Base-by-base conservation (phyloP, 1,140 invertebrate genomes). In the Ephestia elutella region DNA sequence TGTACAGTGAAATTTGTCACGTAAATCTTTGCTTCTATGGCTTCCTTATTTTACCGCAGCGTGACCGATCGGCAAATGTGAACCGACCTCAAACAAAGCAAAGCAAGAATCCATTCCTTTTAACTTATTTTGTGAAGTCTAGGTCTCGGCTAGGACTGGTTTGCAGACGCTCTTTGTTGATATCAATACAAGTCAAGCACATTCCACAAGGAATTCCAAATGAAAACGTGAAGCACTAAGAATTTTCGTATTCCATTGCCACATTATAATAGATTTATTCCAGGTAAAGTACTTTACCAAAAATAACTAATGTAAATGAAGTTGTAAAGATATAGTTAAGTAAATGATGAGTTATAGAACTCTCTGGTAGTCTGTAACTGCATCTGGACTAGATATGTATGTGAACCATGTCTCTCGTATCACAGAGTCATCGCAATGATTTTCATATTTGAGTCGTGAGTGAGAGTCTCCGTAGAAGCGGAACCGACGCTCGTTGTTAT, bases 61-160 rank as follows among this genome's bases (percentile, higher is more conserved):
- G 61, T 71, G 75, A 76, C 75, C 78, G 71, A 68, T 68, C 76
- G 59, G 38, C 44, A 48, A 68, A 55, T 61, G 55, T 57, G 58
- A 57, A 32, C 54, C 72, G 62, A 71, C 65, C 70, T 72, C 66
- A 60, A 44, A 56, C 63, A 71, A 61, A 65, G 38, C 38, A 17
- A 44, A 44, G n/a, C 15, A 44, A 9, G n/a, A 44, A n/a, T n/a
- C n/a, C 38, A 17, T 17, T 44, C 38, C 38, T 44, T 44, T 44
- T 44, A 1, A 44, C 15, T 44, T 44, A 44, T 44, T 44, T 44
- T 44, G 9, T 35, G 13, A 44, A 15, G 38, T 44, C 38, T 44
- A 44, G 38, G 38, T 15, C 38, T 15, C 10, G 38, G 38, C 38
- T 15, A 44, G 13, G 15, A 44, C 38, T 44, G 38, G 38, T 44